Percentiles rank a stretch among this genome's conserved stretches.
Conservation (phyloP, 2,113 vertebrate species). For the Triplophysa siluroides region DNA sequence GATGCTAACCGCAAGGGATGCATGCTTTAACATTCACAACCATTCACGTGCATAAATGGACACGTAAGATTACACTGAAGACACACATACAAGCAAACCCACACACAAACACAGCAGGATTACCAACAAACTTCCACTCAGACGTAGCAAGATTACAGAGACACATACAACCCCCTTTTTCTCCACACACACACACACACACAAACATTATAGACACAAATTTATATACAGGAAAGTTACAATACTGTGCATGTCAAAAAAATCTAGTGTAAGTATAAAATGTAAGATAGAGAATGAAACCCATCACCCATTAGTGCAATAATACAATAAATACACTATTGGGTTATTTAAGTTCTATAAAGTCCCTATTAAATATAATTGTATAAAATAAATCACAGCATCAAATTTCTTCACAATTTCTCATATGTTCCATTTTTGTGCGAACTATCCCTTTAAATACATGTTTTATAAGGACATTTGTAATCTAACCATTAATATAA, state of each 20-base stretch:
- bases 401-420: too few relatives aligned
- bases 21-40: slow-evolving; percentile 16
- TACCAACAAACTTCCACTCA: slow-evolving; percentile 51
- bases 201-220: slow-evolving; percentile 24
- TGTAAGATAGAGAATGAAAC: not conserved
- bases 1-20: slow-evolving; percentile 6
- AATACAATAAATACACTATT: not conserved
- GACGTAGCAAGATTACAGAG: slow-evolving; percentile 54
- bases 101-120: slow-evolving; percentile 53
- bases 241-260: slow-evolving; percentile 17
- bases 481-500: not conserved
- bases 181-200: slow-evolving; percentile 15
- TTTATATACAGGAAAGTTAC: slow-evolving; percentile 29
- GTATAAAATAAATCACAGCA: too few relatives aligned
- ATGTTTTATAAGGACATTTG: not conserved
- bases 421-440: too few relatives aligned
- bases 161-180: slow-evolving; percentile 37
- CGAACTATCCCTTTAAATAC: not conserved
- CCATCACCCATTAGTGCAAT: too few relatives aligned
- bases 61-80: slow-evolving; percentile 47
- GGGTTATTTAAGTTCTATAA: too few relatives aligned
- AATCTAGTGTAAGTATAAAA: not conserved
- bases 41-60: slow-evolving; percentile 46
- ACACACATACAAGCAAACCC: slow-evolving; percentile 5
- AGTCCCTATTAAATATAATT: too few relatives aligned